These are phyloP conservation scores for Stercorarius parasiticus DNA, from an alignment of 2,113 vertebrate species.

Conservation along the genomic window DNA sequence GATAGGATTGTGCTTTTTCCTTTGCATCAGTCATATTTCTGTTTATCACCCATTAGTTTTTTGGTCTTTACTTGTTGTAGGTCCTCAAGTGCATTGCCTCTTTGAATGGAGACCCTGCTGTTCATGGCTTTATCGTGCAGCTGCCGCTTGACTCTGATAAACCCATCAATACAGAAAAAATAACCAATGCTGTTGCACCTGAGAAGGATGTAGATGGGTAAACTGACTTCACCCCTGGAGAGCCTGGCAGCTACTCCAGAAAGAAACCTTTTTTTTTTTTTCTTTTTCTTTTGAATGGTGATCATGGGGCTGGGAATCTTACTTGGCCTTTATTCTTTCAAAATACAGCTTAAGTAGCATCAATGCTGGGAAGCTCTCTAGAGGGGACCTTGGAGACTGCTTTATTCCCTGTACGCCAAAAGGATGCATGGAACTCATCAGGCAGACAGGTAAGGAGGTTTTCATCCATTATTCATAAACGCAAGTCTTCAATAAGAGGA, in stretches of 20 bases:
- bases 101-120: constrained; percentile 86
- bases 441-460: constrained; percentile 81
- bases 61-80: constrained; percentile 66
- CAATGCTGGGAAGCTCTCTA: constrained; percentile 93
- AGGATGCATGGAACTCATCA: constrained; percentile 97
- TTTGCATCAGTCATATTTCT: neutral
- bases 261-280: neutral
- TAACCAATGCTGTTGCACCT: constrained; percentile 88
- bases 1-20: neutral
- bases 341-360: constrained; percentile 87
- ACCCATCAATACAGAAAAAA: constrained; percentile 86
- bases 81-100: constrained; percentile 83
- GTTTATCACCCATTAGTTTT: neutral
- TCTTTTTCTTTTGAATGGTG: neutral
- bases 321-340: constrained; percentile 9
- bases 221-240: neutral
- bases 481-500: neutral
- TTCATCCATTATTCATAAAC: neutral
- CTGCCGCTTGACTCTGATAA: constrained; percentile 91
- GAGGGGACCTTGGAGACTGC: constrained; percentile 90
- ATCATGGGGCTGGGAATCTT: neutral
- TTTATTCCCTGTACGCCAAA: constrained; percentile 97
- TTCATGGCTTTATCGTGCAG: constrained; percentile 95
- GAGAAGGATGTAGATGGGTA: constrained; percentile 98
- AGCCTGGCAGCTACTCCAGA: neutral